Percentiles rank a stretch among this genome's conserved stretches.
phyloP scores from a whole-genome alignment of 2,113 vertebrate genomes.

The Psammodynastes pulverulentus region DNA sequence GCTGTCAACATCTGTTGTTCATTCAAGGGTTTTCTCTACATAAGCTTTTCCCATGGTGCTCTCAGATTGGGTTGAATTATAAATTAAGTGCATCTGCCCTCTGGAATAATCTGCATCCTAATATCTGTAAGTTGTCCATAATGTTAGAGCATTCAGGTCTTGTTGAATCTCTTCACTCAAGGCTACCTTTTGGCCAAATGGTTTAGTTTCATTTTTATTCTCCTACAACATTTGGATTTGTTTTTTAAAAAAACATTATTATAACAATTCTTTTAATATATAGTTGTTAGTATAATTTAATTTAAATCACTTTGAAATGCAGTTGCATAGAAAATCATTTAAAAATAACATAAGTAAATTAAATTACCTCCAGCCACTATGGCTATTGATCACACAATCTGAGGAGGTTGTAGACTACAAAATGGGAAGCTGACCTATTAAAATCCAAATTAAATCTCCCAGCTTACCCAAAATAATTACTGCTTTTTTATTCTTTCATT shows the following conservation, averaged over 20 bases:
- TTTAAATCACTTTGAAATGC: neutral
- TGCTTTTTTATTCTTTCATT: constrained; percentile 7
- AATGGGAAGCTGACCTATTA: neutral
- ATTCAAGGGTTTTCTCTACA: constrained; percentile 24
- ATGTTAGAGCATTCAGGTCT: neutral
- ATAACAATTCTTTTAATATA: neutral
- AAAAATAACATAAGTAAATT: neutral
- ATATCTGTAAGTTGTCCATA: neutral
- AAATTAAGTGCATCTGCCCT: neutral
- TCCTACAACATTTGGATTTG: neutral
- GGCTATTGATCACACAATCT: neutral
- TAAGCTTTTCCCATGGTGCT: neutral
- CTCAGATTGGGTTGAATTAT: neutral
- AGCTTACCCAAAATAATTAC: neutral
- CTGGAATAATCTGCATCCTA: neutral
- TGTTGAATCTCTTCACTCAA: neutral
- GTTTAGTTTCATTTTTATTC: neutral
- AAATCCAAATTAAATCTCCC: constrained; percentile 24
- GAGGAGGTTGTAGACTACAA: neutral
- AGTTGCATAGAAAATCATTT: neutral
- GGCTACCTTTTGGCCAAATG: neutral
- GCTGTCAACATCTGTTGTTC: neutral
- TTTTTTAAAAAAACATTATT: neutral
- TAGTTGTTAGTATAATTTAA: neutral
- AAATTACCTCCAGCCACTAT: neutral